Percentiles rank a stretch among this genome's conserved stretches.
Evolutionary conservation across 1,140 invertebrate genomes (phyloP).

Genomic region (roundworm (Caenorhabditis elegans)): WBcel235 BX284605.5:14633501-14634000

Average conservation of each 20-base stretch:
- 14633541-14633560: neutral
- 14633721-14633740: neutral
- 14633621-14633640: neutral
- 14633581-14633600: neutral
- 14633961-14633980: slow-evolving; percentile 42
- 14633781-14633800: slow-evolving; percentile 42
- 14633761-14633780: neutral
- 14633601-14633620: neutral
- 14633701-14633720: neutral
- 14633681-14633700: neutral
- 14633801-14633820: slow-evolving; percentile 52
- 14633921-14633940: slow-evolving; percentile 47
- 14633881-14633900: slow-evolving; percentile 54
- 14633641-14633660: neutral
- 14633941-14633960: slow-evolving; percentile 49
- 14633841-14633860: slow-evolving; percentile 49
- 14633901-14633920: slow-evolving; percentile 49
- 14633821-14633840: slow-evolving; percentile 48
- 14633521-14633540: slow-evolving; percentile 30
- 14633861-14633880: slow-evolving; percentile 54
- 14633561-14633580: neutral
- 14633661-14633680: slow-evolving; percentile 11
- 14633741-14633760: neutral
- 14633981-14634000: neutral
- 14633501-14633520: slow-evolving; percentile 28